Evolutionary conservation across 2,888 invertebrate genomes (phyloP).

Genomic region (Tetranychus piercei): DNA sequence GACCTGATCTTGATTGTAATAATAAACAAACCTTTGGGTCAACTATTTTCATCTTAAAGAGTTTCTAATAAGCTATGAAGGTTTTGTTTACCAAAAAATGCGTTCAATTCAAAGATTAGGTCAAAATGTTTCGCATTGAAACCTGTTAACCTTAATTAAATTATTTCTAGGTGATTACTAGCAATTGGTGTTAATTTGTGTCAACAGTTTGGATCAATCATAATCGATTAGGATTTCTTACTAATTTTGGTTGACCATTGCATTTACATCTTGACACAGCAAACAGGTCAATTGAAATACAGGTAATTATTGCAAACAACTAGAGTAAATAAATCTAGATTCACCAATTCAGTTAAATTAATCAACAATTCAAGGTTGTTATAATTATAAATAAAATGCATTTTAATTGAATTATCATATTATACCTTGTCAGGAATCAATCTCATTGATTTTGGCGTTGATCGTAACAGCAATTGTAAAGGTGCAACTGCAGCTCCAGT

Average conservation of each 20-base stretch:
- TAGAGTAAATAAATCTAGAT: neutral
- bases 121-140: neutral
- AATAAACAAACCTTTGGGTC: too few species aligned
- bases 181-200: neutral
- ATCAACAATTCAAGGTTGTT: neutral
- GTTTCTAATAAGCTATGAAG: neutral
- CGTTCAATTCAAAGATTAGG: neutral
- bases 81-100: too few species aligned
- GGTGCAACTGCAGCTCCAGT: constrained; percentile 80
- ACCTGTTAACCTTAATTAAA: constrained; percentile 4
- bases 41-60: too few species aligned
- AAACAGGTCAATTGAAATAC: neutral
- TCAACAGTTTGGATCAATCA: neutral
- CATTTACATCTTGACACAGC: neutral
- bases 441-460: constrained; percentile 61
- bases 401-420: neutral
- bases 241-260: too few species aligned
- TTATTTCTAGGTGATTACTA: too few species aligned
- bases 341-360: neutral
- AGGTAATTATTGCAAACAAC: neutral
- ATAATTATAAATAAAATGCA: neutral
- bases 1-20: too few species aligned
- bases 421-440: constrained; percentile 48
- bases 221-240: neutral
- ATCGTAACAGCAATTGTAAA: constrained; percentile 62